These are phyloP conservation scores for Ethmia dodecea DNA, from an alignment of 2,888 invertebrate genomes.

Conservation along the genomic window DNA sequence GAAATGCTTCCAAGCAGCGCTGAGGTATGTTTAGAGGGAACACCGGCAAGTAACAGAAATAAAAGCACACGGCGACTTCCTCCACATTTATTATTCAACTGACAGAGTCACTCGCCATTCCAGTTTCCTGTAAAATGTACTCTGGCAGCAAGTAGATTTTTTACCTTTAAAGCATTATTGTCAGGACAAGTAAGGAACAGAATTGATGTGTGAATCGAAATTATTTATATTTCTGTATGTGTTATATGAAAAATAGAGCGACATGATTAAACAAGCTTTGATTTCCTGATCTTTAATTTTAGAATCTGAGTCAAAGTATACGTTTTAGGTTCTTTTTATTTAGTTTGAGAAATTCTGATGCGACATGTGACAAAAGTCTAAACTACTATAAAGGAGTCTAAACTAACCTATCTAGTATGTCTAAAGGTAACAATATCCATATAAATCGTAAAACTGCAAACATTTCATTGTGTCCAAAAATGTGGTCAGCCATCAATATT, in stretches of 20 bases:
- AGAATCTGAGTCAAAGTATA: no score
- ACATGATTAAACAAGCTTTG: no score
- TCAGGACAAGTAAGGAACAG: conserved; percentile 31
- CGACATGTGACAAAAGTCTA: no score
- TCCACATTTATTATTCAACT: conserved; percentile 61
- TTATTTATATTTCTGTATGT: no score
- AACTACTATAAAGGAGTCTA: no score
- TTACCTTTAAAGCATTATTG: conserved; percentile 50
- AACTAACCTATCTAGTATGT: no score
- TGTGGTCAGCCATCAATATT: conserved; percentile 57
- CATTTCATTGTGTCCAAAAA: conserved; percentile 22
- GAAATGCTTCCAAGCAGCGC: conserved; percentile 9
- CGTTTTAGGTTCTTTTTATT: no score
- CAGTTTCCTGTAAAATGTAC: conserved; percentile 44
- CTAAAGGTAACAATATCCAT: no score
- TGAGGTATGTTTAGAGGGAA: conserved; percentile 23
- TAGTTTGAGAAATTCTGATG: no score
- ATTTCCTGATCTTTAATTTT: no score
- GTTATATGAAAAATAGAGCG: no score
- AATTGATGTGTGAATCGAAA: conserved; percentile 23
- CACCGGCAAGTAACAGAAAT: conserved; percentile 34
- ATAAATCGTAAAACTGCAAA: no score
- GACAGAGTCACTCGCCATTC: conserved; percentile 55
- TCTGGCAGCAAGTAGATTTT: conserved; percentile 39
- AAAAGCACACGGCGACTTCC: conserved; percentile 40